phyloP scores from a whole-genome alignment of 53 echinoderm and acorn worm genomes.

The Mesocentrotus franciscanus region DNA sequence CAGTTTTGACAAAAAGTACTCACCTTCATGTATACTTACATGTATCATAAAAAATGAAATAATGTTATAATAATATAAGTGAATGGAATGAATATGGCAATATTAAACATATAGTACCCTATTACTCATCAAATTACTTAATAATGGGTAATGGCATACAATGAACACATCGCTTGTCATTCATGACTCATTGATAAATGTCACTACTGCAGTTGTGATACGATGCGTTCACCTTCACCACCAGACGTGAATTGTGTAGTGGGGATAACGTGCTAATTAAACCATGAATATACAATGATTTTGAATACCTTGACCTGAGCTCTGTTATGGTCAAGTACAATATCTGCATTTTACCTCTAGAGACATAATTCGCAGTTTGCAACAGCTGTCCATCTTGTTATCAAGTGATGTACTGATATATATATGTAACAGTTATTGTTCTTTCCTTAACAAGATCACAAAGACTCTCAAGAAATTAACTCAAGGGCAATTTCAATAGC shows the following conservation, averaged over 20 bases:
- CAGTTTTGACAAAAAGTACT: too few species aligned
- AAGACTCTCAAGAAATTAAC: too few species aligned
- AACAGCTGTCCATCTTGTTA: neutral
- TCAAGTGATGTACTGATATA: neutral
- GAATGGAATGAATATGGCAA: too few species aligned
- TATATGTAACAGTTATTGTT: neutral
- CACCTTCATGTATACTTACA: neutral
- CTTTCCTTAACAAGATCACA: neutral
- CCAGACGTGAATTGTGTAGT: neutral
- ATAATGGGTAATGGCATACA: neutral
- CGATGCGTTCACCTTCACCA: neutral
- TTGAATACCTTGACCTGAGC: neutral
- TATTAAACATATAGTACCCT: neutral
- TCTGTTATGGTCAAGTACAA: neutral
- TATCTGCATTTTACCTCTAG: neutral
- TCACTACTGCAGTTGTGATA: neutral
- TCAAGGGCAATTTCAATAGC: too few species aligned
- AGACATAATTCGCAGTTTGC: neutral
- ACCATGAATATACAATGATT: neutral
- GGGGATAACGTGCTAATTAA: neutral
- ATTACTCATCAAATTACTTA: conserved; percentile 23
- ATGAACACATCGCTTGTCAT: neutral
- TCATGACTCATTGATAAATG: conserved; percentile 38
- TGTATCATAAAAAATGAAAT: neutral
- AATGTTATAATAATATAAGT: too few species aligned